Evolutionary conservation across 23 tunicate genomes (phyloP).

Genomic region (Trididemnum clinides): DNA sequence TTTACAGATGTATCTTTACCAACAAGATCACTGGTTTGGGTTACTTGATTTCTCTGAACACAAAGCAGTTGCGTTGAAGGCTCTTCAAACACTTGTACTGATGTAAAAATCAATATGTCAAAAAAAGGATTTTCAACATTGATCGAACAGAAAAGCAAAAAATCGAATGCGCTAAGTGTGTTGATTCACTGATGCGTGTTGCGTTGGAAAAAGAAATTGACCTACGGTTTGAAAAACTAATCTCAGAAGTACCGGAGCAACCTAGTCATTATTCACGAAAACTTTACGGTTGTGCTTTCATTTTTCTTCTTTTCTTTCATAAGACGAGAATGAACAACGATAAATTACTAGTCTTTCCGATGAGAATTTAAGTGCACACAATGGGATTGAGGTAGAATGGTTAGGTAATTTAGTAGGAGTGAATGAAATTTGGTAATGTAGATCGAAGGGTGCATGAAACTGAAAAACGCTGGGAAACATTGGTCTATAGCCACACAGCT

Average conservation of each 20-base stretch:
- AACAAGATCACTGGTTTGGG: too few species aligned
- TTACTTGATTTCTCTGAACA: too few species aligned
- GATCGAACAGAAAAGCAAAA: slow-evolving; percentile 36
- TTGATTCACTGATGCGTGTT: slow-evolving; percentile 37
- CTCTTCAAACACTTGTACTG: slow-evolving; percentile 39
- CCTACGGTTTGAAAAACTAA: slow-evolving; percentile 54
- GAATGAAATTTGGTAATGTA: slow-evolving; percentile 41
- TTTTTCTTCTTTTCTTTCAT: too few species aligned
- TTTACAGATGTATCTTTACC: too few species aligned
- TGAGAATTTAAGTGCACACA: neutral
- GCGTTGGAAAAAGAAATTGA: slow-evolving; percentile 28
- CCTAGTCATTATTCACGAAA: too few species aligned
- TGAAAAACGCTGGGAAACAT: slow-evolving; percentile 47
- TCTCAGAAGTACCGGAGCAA: slow-evolving; percentile 49
- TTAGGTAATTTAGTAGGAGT: neutral
- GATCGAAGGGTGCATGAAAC: slow-evolving; percentile 40
- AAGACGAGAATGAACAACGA: too few species aligned
- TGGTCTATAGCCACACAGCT: too few species aligned
- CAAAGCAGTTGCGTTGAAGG: slow-evolving; percentile 21
- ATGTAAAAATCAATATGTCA: neutral
- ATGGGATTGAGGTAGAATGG: neutral
- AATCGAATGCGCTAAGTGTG: slow-evolving; percentile 35
- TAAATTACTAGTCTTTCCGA: too few species aligned
- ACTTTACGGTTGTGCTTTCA: too few species aligned
- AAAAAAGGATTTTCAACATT: slow-evolving; percentile 9